Evolutionary conservation across 2,113 vertebrate species (phyloP).

Genomic region (Ifrita kowaldi): DNA sequence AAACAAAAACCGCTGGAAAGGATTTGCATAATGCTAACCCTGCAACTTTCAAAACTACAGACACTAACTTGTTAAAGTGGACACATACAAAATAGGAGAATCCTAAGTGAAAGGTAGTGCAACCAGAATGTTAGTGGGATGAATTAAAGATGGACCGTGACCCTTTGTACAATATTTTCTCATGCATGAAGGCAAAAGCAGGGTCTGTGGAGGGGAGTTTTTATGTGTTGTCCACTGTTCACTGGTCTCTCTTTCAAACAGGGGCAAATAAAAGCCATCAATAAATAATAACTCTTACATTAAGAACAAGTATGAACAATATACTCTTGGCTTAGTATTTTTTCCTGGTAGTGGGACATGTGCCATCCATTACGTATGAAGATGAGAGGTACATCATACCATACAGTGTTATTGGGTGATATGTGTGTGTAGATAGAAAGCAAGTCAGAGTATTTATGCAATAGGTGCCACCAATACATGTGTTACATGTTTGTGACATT

Average conservation of each 20-base stretch:
- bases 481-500: constrained; percentile 3
- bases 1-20: not conserved
- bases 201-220: not conserved
- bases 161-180: not conserved
- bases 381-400: not conserved
- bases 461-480: not conserved
- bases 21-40: not conserved
- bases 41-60: not conserved
- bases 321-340: not conserved
- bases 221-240: not conserved
- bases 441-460: not conserved
- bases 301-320: not conserved
- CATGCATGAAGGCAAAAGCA: constrained; percentile 12
- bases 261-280: constrained; percentile 32
- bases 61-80: not conserved
- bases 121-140: not conserved
- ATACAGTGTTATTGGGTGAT: not conserved
- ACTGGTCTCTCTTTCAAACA: not conserved
- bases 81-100: not conserved
- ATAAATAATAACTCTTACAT: constrained; percentile 27
- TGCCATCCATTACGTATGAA: not conserved
- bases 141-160: not conserved
- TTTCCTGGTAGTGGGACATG: not conserved
- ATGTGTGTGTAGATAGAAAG: not conserved
- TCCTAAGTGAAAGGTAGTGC: not conserved